phyloP scores from a whole-genome alignment of 2,113 vertebrate genomes.

The Suricata suricatta region DNA sequence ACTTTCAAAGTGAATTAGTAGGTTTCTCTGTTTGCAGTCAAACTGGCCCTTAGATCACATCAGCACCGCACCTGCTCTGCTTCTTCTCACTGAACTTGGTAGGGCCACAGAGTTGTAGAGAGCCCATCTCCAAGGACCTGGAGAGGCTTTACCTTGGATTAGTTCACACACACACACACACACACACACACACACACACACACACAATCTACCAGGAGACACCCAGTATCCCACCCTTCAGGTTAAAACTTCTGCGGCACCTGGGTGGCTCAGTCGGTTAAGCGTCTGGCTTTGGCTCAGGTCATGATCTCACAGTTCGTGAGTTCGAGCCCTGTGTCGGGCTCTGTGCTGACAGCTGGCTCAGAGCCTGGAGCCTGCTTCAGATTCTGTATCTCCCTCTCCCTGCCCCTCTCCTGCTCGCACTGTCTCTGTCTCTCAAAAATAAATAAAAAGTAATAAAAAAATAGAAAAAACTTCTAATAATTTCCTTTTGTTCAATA shows the following conservation, averaged over 20 bases:
- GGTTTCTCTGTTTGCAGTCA: not conserved
- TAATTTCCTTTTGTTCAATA: not conserved
- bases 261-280: too few species aligned
- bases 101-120: not conserved
- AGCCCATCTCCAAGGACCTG: not conserved
- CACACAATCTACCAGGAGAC: not conserved
- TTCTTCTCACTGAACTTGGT: not conserved
- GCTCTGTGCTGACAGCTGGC: too few species aligned
- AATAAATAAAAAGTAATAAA: too few species aligned
- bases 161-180: too few species aligned
- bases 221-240: not conserved
- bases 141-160: not conserved
- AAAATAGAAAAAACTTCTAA: not conserved
- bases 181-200: not conserved
- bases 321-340: too few species aligned
- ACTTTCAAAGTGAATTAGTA: not conserved
- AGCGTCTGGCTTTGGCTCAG: too few species aligned
- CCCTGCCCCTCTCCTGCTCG: too few species aligned
- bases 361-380: too few species aligned
- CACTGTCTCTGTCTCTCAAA: too few species aligned
- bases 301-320: too few species aligned
- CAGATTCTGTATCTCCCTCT: too few species aligned
- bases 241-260: not conserved
- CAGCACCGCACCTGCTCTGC: not conserved
- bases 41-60: not conserved